phyloP scores from a whole-genome alignment of 2,797 vertebrate genomes.

The Argentina silus region DNA sequence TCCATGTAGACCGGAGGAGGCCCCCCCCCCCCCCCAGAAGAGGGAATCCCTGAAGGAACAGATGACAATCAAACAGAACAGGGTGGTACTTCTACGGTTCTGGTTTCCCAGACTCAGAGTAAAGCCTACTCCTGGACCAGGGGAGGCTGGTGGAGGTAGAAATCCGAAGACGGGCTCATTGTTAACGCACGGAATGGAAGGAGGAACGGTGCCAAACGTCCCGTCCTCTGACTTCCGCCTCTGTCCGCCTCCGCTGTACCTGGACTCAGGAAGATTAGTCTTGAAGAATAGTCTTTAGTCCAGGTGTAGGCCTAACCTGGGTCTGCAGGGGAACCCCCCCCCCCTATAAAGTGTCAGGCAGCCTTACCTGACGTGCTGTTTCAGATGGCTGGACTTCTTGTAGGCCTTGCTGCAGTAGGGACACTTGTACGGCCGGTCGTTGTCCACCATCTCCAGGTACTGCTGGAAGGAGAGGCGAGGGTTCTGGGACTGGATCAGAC shows the following conservation, averaged over 20 bases:
- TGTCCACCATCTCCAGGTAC: slow-evolving; percentile 90
- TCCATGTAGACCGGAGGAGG: not conserved
- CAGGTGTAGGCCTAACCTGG: too few species aligned
- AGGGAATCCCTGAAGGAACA: not conserved
- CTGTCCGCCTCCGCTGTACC: too few species aligned
- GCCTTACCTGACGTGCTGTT: slow-evolving; percentile 94
- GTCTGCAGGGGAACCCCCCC: not conserved
- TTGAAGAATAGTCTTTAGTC: too few species aligned
- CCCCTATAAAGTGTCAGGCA: too few species aligned
- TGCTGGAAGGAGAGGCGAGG: slow-evolving; percentile 90
- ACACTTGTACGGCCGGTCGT: slow-evolving; percentile 95
- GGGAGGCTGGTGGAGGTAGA: too few species aligned
- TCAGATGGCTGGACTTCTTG: slow-evolving; percentile 98
- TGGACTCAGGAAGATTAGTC: too few species aligned
- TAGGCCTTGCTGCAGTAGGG: slow-evolving; percentile 94
- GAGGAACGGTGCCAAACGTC: too few species aligned
- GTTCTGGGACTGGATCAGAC: slow-evolving; percentile 88
- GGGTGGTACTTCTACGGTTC: not conserved
- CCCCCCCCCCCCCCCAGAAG: not conserved
- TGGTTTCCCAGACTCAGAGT: too few species aligned
- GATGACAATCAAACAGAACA: not conserved
- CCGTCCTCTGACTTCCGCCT: too few species aligned
- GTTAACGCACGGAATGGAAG: too few species aligned
- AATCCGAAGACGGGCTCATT: too few species aligned
- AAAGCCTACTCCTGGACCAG: too few species aligned